Evolutionary conservation across 1,140 invertebrate species (phyloP).

Genomic region (Cyclina sinensis): DNA sequence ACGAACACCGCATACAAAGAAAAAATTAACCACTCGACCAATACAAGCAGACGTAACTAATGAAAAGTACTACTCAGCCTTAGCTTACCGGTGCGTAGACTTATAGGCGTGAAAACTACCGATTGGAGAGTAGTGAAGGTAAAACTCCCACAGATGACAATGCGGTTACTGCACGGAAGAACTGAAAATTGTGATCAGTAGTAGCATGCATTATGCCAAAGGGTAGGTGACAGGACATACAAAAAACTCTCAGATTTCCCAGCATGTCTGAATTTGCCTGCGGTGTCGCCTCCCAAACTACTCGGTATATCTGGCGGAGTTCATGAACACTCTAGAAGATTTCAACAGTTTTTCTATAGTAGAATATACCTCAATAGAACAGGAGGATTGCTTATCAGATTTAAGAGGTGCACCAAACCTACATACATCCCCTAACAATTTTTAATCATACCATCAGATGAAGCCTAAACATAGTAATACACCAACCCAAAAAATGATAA

Average conservation of each 20-base stretch:
- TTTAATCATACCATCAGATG: slow-evolving; percentile 20
- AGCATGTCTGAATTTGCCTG: slow-evolving; percentile 3
- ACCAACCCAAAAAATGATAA: neutral
- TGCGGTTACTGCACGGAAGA: too few relatives aligned
- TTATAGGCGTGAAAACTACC: too few relatives aligned
- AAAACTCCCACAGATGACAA: too few relatives aligned
- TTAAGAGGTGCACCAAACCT: neutral
- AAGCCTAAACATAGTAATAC: neutral
- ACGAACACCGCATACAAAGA: too few relatives aligned
- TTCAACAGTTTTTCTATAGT: neutral
- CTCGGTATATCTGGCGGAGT: neutral
- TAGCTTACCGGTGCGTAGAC: too few relatives aligned
- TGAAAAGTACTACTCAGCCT: too few relatives aligned
- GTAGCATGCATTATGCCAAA: slow-evolving; percentile 5
- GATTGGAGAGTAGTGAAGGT: too few relatives aligned
- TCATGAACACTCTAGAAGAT: neutral
- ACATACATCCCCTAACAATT: too few relatives aligned
- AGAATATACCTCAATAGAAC: neutral
- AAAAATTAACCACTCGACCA: too few relatives aligned
- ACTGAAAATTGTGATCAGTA: slow-evolving; percentile 75
- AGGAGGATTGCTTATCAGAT: neutral
- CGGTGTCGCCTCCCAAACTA: slow-evolving; percentile 11
- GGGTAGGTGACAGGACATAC: neutral
- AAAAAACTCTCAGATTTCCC: slow-evolving; percentile 4
- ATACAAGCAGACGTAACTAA: too few relatives aligned